These are phyloP conservation scores for Danio aesculapii DNA, from an alignment of 2,797 vertebrate genomes.

Conservation along the genomic window DNA sequence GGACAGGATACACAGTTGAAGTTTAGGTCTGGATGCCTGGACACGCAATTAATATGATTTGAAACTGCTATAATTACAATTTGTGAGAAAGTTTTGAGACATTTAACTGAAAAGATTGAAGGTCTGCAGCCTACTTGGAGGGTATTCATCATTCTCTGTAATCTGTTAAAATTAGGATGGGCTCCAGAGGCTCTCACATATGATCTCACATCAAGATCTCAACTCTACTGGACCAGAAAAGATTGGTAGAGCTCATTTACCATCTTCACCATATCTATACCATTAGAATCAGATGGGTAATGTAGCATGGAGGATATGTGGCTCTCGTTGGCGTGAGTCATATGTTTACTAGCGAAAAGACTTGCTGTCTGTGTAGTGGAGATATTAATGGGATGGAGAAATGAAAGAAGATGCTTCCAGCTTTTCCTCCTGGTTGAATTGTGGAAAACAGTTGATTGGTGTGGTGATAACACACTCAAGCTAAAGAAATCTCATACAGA, in stretches of 20 bases:
- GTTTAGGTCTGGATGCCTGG: neutral
- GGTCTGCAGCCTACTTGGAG: neutral
- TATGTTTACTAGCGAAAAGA: conserved; percentile 5
- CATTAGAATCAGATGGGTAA: conserved; percentile 34
- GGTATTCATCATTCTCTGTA: neutral
- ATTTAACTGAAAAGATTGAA: neutral
- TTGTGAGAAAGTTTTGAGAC: neutral
- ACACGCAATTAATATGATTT: neutral
- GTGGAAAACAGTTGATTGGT: conserved; percentile 9
- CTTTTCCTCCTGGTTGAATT: neutral
- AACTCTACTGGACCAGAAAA: conserved; percentile 26
- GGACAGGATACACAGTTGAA: neutral
- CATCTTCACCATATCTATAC: conserved; percentile 10
- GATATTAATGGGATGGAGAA: conserved; percentile 18
- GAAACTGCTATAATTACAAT: neutral
- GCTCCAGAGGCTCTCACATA: neutral
- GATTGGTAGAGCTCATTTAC: conserved; percentile 36
- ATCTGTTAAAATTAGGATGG: neutral
- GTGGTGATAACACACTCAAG: neutral
- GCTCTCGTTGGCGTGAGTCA: conserved; percentile 28
- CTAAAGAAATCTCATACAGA: neutral
- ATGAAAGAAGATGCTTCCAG: conserved; percentile 10
- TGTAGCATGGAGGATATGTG: conserved; percentile 30
- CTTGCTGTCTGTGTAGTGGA: neutral
- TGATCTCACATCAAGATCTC: conserved; percentile 2